Evolutionary conservation across 2,888 invertebrate species (phyloP), one percentile per base, ranked within the genome.

Genomic region (Cantharis rufa): DNA sequence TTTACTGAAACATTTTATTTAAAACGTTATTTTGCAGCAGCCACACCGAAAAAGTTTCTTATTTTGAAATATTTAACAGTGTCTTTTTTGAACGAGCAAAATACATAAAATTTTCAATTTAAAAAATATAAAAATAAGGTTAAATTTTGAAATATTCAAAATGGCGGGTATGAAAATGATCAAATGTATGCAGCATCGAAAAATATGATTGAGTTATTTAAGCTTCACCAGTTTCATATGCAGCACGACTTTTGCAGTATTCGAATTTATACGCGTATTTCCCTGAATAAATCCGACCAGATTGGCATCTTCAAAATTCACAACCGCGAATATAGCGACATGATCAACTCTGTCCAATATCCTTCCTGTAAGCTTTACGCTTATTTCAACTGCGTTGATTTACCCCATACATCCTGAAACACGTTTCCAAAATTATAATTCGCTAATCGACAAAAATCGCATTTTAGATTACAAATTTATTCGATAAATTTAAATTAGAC

Each of bases 301-400:
- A 78, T 75, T 78, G 78, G 75, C 78, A 72, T 75, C 78, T 75
- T 75, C 78, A 75, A 75, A 78, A 75, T 72, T 78, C 78, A 74
- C 77, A 74, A 70, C 74, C 77, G 70, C 77, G 71, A 74, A 74
- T 71, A 68, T 32, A 74, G 74, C 74, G 71, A 74, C 71, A 72
- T 75, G 78, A 78, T 78, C 78, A 75, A 72, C 78, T 77, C 75
- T 69, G 72, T 75, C 78, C 78, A 72, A 78, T 78, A 78, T 78
- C 78, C 78, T 78, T 78, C 78, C 78, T 78, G 78, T 68, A 69
- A 72, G 71, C 18, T 71, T 71, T 71, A 32, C 69, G 69, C 72
- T 76, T 69, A 72, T 74, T 75, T 74, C 72, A 21, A 74, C 15
- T 72, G 70, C 72, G 74, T 72, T 70, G 75, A 69, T 78, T 75